Percentiles rank a stretch among this genome's conserved stretches.
phyloP scores from a whole-genome alignment of 2,888 invertebrate species.

The Diachrysia chrysitis region DNA sequence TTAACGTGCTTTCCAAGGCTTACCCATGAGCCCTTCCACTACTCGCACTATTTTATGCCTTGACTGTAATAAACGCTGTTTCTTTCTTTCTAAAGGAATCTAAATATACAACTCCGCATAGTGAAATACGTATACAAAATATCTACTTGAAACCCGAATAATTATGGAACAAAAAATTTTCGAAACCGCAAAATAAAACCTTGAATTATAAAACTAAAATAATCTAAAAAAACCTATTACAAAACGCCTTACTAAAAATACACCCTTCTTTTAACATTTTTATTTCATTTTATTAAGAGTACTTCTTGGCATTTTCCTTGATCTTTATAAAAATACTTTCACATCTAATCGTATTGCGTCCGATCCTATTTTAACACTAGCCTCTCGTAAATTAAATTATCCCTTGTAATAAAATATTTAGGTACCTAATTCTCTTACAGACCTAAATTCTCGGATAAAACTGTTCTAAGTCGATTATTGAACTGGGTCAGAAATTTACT shows the following conservation, averaged over 20 bases:
- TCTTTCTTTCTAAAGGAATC: no score
- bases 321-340: conserved; percentile 15
- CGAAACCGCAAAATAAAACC: no score
- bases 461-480: background rate
- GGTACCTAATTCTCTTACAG: conserved; percentile 34
- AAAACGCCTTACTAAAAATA: background rate
- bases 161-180: no score
- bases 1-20: no score
- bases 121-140: no score
- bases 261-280: background rate
- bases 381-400: conserved; percentile 45
- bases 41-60: no score
- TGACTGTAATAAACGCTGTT: no score
- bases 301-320: conserved; percentile 13
- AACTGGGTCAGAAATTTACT: background rate
- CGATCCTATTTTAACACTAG: conserved; percentile 26
- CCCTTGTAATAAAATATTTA: conserved; percentile 27
- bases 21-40: no score
- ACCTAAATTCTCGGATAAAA: conserved; percentile 22
- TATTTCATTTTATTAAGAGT: background rate
- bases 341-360: conserved; percentile 21
- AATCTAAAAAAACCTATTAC: background rate
- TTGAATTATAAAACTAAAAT: no score
- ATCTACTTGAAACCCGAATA: no score
- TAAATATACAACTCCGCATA: no score